Evolutionary conservation across 2,797 vertebrate species (phyloP), one percentile per base, ranked within the genome.

Genomic region (Lagorchestes hirsutus): DNA sequence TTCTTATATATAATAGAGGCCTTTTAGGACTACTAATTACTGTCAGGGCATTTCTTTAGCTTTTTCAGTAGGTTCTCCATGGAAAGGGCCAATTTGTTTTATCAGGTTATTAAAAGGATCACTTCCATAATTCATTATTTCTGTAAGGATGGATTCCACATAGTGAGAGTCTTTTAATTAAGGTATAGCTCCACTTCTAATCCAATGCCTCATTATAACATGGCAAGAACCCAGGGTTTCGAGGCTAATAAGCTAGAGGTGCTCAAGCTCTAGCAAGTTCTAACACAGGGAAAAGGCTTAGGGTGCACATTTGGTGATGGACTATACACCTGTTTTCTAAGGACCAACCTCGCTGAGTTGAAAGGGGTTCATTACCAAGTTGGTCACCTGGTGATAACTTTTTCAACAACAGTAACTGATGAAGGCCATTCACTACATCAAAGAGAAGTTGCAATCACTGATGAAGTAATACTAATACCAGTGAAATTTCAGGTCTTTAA

Each of bases 91-190:
- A 87, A 87, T 40, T 87, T 50, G 24, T 87, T 87, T 87, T 87
- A 87, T 87, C 40, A 27, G 40, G 74, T 87, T 87, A 46, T 87
- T 87, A 87, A 87, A 50, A 87, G 74, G 74, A 87, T 87, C 74
- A 50, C 74, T 87, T 87, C 50, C 74, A 87, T 87, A 87, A 50
- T 87, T 87, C 74, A 87, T 87, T 87, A 87, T 87, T 87, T 50
- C 74, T 87, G 22, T 87, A 87, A 46, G 24, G 40, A 87, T 50
- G 74, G 74, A 87, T 87, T 87, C 74, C 74, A 87, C 74, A 46
- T 87, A 87, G 74, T 87, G 74, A 87, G 74, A 87, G 46, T 87
- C 74, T 87, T 87, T 87, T 87, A 87, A 87, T 87, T 87, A 87
- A 87, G 24, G 40, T 50, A 87, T 27, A 50, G 22, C 74, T 87